A percentile compares a stretch with the other conserved stretches of the same genome.
phyloP scores from a whole-genome alignment of 2,113 vertebrate genomes.

The Scolopax mira region DNA sequence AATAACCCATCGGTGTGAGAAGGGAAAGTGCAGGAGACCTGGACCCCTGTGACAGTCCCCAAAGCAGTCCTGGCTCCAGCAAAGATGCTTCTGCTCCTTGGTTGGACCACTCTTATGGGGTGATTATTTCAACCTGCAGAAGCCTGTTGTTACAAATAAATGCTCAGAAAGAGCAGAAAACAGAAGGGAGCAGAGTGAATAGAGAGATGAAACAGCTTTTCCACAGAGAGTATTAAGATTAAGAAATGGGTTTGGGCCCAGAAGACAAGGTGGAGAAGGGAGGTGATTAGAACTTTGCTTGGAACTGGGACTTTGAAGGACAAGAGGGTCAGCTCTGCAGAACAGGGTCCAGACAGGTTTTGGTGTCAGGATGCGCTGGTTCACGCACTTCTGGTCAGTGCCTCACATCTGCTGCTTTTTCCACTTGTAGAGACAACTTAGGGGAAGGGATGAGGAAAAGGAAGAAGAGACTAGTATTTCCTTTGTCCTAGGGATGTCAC shows the following conservation, averaged over 20 bases:
- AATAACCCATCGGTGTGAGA: neutral
- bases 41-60: neutral
- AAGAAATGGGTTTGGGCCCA: neutral
- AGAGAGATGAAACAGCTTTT: neutral
- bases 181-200: neutral
- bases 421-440: fast-evolving
- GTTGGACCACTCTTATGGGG: neutral
- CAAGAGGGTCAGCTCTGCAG: neutral
- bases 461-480: neutral
- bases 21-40: neutral
- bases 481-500: neutral
- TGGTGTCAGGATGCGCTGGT: neutral
- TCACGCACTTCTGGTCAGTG: fast-evolving
- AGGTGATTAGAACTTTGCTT: neutral
- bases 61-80: neutral
- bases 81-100: neutral
- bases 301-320: neutral
- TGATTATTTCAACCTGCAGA: neutral
- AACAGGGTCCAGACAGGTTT: neutral
- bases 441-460: neutral
- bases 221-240: neutral
- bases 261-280: neutral
- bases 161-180: neutral
- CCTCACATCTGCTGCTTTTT: neutral
- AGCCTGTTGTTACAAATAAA: neutral